Percentiles rank a stretch among this genome's conserved stretches.
Evolutionary conservation across 1,140 invertebrate genomes (phyloP).

Genomic region (Cotesia typhae): DNA sequence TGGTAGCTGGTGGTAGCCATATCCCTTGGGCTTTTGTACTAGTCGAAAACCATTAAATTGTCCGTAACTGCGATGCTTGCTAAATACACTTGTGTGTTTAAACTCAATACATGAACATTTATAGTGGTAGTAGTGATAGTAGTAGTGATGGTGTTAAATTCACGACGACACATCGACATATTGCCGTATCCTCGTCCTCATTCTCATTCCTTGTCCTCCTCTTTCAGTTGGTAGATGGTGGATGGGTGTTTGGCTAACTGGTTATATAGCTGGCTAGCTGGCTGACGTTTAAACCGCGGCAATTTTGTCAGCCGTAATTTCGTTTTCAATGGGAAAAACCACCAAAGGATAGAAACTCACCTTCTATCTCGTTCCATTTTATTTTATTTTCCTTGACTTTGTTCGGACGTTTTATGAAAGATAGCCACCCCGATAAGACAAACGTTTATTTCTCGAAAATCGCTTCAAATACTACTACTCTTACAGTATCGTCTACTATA

Average conservation of each 20-base stretch:
- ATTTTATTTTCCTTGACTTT: not conserved
- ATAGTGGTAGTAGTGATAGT: not conserved
- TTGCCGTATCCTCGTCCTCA: not conserved
- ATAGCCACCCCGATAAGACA: conserved; percentile 19
- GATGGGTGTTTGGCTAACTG: too few relatives aligned
- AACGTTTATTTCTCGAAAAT: not conserved
- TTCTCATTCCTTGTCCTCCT: too few relatives aligned
- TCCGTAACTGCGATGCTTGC: conserved; percentile 30
- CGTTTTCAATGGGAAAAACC: conserved; percentile 30
- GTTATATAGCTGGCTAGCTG: not conserved
- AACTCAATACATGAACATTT: not conserved
- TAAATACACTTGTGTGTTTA: conserved; percentile 20
- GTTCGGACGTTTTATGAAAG: conserved; percentile 29
- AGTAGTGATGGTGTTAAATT: conserved; percentile 14
- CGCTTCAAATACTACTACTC: not conserved
- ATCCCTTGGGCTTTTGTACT: conserved; percentile 23
- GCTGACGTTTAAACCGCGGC: not conserved
- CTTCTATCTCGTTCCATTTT: too few relatives aligned
- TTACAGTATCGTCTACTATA: not conserved
- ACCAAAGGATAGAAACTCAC: conserved; percentile 12
- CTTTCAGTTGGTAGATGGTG: too few relatives aligned
- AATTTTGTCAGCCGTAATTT: conserved; percentile 30
- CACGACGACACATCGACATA: conserved; percentile 10
- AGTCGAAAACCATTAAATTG: conserved; percentile 36
- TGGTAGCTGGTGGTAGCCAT: too few relatives aligned